Percentiles rank a stretch among this genome's conserved stretches.
phyloP scores from a whole-genome alignment of 23 tunicate genomes.

The Styela clava region DNA sequence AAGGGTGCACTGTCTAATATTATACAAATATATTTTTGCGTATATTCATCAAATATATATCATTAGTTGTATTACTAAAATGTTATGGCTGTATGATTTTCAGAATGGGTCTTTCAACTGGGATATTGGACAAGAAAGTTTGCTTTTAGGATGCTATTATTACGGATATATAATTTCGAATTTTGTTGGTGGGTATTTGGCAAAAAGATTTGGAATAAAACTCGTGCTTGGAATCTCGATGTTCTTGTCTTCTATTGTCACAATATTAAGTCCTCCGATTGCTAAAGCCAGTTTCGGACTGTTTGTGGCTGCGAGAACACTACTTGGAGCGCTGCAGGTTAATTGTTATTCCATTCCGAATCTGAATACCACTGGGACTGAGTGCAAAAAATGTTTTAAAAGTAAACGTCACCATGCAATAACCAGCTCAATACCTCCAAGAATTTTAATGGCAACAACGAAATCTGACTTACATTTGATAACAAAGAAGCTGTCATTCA shows the following conservation, averaged over 20 bases:
- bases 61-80: no score
- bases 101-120: slow-evolving; percentile 64
- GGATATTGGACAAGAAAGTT: slow-evolving; percentile 43
- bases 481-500: no score
- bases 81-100: no score
- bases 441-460: no score
- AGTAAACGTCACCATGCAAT: no score
- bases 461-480: no score
- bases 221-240: slow-evolving; percentile 60
- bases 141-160: slow-evolving; percentile 50
- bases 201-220: slow-evolving; percentile 59
- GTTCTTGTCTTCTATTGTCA: slow-evolving; percentile 44
- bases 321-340: slow-evolving; percentile 72
- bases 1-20: no score
- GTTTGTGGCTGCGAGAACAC: slow-evolving; percentile 52
- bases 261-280: slow-evolving; percentile 45
- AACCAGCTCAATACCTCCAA: no score
- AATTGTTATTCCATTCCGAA: not conserved
- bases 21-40: no score
- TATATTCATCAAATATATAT: no score
- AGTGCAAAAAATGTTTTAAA: no score
- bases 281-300: slow-evolving; percentile 49
- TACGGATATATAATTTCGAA: slow-evolving; percentile 79
- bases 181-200: slow-evolving; percentile 72
- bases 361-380: no score